Evolutionary conservation across 2,888 invertebrate genomes (phyloP).

Genomic region (Choristoneura rosaceana): DNA sequence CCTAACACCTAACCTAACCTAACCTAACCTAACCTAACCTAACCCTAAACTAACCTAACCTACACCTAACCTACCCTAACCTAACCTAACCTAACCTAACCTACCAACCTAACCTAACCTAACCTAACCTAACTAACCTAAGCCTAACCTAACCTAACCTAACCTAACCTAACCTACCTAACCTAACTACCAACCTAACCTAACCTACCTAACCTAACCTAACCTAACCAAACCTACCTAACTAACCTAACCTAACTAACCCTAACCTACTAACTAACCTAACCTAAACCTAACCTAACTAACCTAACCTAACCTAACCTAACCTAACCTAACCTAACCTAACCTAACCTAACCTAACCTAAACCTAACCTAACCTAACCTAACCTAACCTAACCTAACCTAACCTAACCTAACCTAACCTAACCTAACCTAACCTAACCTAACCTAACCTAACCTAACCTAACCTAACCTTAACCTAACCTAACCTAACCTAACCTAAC

Average conservation of each 20-base stretch:
- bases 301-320: neutral
- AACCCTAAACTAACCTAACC: neutral
- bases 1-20: slow-evolving; percentile 2
- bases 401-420: slow-evolving; percentile 19
- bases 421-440: slow-evolving; percentile 23
- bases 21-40: slow-evolving; percentile 7
- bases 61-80: no score
- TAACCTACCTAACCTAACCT: slow-evolving; percentile 10
- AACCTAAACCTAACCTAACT: neutral
- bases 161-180: no score
- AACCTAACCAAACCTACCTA: neutral
- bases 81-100: no score
- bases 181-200: neutral
- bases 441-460: slow-evolving; percentile 20
- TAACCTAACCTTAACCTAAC: neutral
- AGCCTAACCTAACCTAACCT: neutral
- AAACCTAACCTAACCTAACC: slow-evolving; percentile 7
- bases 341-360: neutral
- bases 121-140: slow-evolving; percentile 5
- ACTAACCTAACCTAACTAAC: slow-evolving; percentile 2
- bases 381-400: slow-evolving; percentile 7
- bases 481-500: slow-evolving; percentile 7
- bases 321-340: slow-evolving; percentile 4
- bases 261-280: no score
- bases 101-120: slow-evolving; percentile 1